phyloP scores from a whole-genome alignment of 2,888 invertebrate species.

The Synergus laeviventris region DNA sequence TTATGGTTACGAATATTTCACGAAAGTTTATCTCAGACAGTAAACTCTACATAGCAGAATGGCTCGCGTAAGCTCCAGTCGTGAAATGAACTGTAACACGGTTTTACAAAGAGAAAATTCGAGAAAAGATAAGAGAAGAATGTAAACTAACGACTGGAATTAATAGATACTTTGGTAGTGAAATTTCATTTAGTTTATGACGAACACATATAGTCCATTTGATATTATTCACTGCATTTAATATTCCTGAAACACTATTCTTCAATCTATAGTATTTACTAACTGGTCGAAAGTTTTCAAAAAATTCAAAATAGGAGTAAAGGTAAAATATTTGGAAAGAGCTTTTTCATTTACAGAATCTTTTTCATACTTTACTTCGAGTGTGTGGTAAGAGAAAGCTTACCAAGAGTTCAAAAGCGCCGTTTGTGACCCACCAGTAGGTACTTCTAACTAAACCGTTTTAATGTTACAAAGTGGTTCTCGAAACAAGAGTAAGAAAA shows the following conservation, averaged over 20 bases:
- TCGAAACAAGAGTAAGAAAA: not conserved
- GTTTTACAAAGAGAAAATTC: not conserved
- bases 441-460: too few relatives aligned
- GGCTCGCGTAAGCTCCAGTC: not conserved
- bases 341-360: conserved; percentile 9
- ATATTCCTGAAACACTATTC: not conserved
- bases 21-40: not conserved
- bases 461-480: too few relatives aligned
- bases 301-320: not conserved
- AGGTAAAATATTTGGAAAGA: not conserved
- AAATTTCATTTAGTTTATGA: not conserved
- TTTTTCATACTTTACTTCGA: not conserved
- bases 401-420: not conserved
- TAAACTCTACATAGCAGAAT: conserved; percentile 7
- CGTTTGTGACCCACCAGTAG: not conserved
- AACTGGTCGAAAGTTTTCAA: not conserved
- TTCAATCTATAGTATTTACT: too few relatives aligned
- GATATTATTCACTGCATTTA: not conserved
- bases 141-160: conserved; percentile 1
- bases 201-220: not conserved
- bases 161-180: not conserved
- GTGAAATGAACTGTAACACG: conserved; percentile 19
- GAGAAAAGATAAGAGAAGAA: conserved; percentile 2
- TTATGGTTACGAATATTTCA: not conserved
- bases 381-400: too few relatives aligned